Evolutionary conservation across 1,140 invertebrate genomes (phyloP).

Genomic region (Leptoteleia sp.): DNA sequence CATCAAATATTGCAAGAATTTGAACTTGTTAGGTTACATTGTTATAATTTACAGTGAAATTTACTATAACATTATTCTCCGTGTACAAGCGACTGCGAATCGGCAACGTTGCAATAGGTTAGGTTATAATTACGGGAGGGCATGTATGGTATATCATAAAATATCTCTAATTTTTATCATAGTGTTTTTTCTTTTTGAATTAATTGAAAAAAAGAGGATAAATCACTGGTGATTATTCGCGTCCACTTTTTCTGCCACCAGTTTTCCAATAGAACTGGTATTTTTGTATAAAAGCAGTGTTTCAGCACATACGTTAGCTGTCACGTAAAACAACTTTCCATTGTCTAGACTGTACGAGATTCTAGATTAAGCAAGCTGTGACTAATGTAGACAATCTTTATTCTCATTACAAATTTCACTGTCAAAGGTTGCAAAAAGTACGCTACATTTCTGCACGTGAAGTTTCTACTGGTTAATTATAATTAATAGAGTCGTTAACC

Average conservation of each 20-base stretch:
- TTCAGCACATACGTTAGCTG: slow-evolving; percentile 38
- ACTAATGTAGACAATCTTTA: slow-evolving; percentile 61
- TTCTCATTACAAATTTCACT: slow-evolving; percentile 60
- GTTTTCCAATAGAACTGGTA: slow-evolving; percentile 40
- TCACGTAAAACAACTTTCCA: slow-evolving; percentile 61
- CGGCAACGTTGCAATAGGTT: no score
- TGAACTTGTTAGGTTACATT: no score
- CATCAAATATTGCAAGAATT: no score
- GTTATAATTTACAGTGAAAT: no score
- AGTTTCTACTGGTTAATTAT: slow-evolving; percentile 55
- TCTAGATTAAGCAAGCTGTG: slow-evolving; percentile 64
- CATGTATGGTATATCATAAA: no score
- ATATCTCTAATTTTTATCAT: no score
- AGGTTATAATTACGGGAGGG: no score
- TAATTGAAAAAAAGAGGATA: no score
- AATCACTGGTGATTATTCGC: no score
- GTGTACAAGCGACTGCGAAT: no score
- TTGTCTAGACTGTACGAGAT: slow-evolving; percentile 52
- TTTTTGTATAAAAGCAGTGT: slow-evolving; percentile 36
- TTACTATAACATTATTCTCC: no score
- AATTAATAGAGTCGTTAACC: slow-evolving; percentile 36
- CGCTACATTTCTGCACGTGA: slow-evolving; percentile 28
- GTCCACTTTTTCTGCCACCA: slow-evolving; percentile 15
- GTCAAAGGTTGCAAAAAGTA: slow-evolving; percentile 60
- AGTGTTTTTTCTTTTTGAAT: no score